A percentile compares a stretch with the other conserved stretches of the same genome.
Conservation (phyloP, 1,140 invertebrate genomes). For the Musca vetustissima region DNA sequence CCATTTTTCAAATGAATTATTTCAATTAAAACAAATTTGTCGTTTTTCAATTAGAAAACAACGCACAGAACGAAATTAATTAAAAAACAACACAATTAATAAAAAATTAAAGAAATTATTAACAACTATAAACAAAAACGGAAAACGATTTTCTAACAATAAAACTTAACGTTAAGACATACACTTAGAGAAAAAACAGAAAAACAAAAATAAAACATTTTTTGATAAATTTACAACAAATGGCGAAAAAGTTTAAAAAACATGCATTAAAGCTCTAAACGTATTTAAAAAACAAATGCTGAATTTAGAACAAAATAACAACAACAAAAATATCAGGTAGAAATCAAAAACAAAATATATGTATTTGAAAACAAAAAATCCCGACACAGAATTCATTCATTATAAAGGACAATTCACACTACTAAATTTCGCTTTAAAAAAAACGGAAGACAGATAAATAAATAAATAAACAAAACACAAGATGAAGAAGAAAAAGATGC, state of each 20-base stretch:
- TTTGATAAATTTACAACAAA: slow-evolving; percentile 25
- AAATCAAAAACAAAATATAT: slow-evolving; percentile 3
- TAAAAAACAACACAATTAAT: neutral
- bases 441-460: neutral
- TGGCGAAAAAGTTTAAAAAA: too few relatives aligned
- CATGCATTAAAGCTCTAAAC: neutral
- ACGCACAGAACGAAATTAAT: slow-evolving; percentile 19
- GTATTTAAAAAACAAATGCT: slow-evolving; percentile 15
- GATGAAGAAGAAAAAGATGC: too few relatives aligned
- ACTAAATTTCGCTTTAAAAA: neutral
- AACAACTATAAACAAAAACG: too few relatives aligned
- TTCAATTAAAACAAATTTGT: neutral
- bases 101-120: neutral
- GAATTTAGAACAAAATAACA: slow-evolving; percentile 18
- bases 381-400: neutral
- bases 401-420: neutral
- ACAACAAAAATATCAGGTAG: slow-evolving; percentile 8
- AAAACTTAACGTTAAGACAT: slow-evolving; percentile 12
- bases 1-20: too few relatives aligned
- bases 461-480: neutral
- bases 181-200: neutral
- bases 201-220: slow-evolving; percentile 10
- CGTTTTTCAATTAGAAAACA: slow-evolving; percentile 5
- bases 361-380: neutral
- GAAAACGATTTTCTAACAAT: slow-evolving; percentile 21